Conservation (phyloP, 2,888 invertebrate species). For the Pterobdella sp. region DNA sequence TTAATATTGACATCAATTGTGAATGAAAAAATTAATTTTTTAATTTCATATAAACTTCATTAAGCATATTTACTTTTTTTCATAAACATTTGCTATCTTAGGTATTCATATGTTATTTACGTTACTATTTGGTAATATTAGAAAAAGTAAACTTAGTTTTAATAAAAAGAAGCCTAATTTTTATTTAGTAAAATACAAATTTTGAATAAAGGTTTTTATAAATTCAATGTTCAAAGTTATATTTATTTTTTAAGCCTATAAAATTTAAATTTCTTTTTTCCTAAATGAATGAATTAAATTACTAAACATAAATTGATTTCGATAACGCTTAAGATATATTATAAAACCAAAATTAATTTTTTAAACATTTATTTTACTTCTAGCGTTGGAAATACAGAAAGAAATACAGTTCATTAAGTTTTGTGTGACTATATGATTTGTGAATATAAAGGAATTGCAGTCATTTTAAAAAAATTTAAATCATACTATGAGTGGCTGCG, state of each 20-base stretch:
- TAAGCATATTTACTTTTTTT: not conserved
- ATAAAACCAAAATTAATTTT: slow-evolving; percentile 10
- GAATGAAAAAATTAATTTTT: too few species aligned
- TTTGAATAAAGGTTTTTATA: not conserved
- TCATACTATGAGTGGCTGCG: slow-evolving; percentile 60
- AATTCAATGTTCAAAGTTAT: not conserved
- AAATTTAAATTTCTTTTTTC: not conserved
- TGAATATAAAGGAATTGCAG: not conserved
- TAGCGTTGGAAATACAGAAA: too few species aligned
- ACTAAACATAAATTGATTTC: not conserved
- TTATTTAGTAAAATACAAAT: not conserved
- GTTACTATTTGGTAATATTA: not conserved
- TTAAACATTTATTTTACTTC: too few species aligned
- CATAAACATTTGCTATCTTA: not conserved
- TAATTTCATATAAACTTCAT: too few species aligned
- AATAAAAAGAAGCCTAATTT: not conserved
- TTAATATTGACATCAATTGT: too few species aligned
- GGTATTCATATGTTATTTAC: not conserved
- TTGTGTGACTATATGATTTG: not conserved
- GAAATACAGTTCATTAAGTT: too few species aligned
- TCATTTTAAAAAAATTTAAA: not conserved
- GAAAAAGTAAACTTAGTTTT: not conserved
- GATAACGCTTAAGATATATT: not conserved
- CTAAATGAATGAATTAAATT: slow-evolving; percentile 1
- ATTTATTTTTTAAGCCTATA: not conserved